Conservation (phyloP, 2,113 vertebrate species). For the Columbina picui region DNA sequence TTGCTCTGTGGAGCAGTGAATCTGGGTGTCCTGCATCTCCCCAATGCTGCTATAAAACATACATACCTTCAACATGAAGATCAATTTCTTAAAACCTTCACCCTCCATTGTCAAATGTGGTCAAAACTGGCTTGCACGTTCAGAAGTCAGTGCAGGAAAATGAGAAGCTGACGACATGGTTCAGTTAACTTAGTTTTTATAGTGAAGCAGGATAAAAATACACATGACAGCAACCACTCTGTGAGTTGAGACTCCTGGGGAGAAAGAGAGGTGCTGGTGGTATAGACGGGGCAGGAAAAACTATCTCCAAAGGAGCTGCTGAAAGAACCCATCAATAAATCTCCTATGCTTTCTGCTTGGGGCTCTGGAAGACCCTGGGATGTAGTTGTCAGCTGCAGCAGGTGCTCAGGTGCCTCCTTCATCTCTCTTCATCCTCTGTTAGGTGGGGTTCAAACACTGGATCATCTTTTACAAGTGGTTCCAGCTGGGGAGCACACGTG, state of each 20-base stretch:
- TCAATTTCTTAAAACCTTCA: not conserved
- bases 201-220: not conserved
- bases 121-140: not conserved
- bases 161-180: not conserved
- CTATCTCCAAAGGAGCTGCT: not conserved
- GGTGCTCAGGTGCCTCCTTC: not conserved
- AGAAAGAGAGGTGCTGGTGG: not conserved
- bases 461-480: not conserved
- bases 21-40: not conserved
- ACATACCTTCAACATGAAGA: not conserved
- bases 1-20: not conserved
- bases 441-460: not conserved
- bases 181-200: not conserved
- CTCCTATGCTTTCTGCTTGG: not conserved
- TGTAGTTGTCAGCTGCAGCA: not conserved
- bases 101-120: not conserved
- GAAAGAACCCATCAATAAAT: not conserved
- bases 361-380: not conserved
- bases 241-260: not conserved
- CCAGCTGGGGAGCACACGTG: not conserved
- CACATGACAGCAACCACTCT: not conserved
- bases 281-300: not conserved
- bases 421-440: not conserved
- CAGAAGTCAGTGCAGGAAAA: not conserved
- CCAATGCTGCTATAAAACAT: rapidly evolving